phyloP scores from a whole-genome alignment of 2,888 invertebrate species.

The Conistra vaccinii region DNA sequence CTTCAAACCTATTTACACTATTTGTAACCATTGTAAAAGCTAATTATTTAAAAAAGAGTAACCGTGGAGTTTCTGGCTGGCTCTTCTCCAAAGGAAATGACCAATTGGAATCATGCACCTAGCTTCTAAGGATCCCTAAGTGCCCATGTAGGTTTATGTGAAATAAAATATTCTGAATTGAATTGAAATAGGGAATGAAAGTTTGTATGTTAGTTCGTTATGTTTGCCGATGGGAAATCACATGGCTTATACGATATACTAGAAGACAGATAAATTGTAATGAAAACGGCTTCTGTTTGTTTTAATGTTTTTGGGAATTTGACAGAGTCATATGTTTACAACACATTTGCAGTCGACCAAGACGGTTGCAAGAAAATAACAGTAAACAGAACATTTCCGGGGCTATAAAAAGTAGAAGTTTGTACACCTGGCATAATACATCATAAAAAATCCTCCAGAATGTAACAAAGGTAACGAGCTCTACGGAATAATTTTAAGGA shows the following conservation, averaged over 20 bases:
- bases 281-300: background rate
- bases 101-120: background rate
- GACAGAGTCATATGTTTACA: background rate
- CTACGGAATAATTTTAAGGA: conserved; percentile 8
- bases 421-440: background rate
- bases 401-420: conserved; percentile 13
- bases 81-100: background rate
- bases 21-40: background rate
- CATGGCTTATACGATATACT: background rate
- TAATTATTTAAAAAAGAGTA: background rate
- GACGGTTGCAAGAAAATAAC: conserved; percentile 4
- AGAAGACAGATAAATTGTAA: background rate
- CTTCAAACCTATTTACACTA: no score
- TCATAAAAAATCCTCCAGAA: conserved; percentile 15
- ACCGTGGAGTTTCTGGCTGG: background rate
- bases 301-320: background rate
- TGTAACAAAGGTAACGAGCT: background rate
- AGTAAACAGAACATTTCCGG: background rate
- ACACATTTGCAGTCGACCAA: background rate
- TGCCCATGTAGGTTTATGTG: no score
- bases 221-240: background rate
- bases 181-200: background rate
- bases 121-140: no score
- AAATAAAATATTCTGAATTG: background rate
- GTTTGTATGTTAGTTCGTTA: no score